Base-by-base conservation (phyloP, 2,888 invertebrate species). In the Cantharis lateralis region DNA sequence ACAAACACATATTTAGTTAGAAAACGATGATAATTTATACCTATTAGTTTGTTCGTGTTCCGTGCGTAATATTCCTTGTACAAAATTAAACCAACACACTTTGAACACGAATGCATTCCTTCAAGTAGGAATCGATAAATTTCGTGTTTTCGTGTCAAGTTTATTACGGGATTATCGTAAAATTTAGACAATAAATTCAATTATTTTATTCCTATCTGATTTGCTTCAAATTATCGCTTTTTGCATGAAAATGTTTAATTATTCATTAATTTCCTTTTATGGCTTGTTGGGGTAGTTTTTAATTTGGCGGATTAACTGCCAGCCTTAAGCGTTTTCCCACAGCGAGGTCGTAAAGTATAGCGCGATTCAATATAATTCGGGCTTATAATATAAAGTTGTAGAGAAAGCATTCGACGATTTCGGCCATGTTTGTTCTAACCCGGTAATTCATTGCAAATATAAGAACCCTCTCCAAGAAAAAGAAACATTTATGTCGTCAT, bases 11-110 rank as follows among this genome's bases (percentile, higher is more conserved):
- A 28, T 69, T 76, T 73, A 73, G 76, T 66, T 73, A 15, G 70
- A 76, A 76, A 61, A 72, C 70, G 64, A 48, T 48, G 48, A 72
- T 76, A 76, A 73, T 76, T 76, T 76, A 75, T 72, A 71, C 71
- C 71, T 70, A 74, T 77, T 77, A 77, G 68, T 74, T 77, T 11
- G 72, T 76, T 71, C 74, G 74, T 77, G 74, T 77, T 74, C 62
- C 77, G 77, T 77, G 77, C 77, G 77, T 77, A 77, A 77, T 77
- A 77, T 71, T 71, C 73, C 74, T 77, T 77, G 77, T 77, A 74
- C 74, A 71, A 77, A 77, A 77, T 77, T 77, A 77, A 77, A 77
- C 77, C 74, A 77, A 77, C 74, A 77, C 74, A 61, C 20, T 74
- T 69, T 70, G 68, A 77, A 74, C 77, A 71, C 73, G 73, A 74